These are phyloP conservation scores for Cyphomyrus discorhynchus DNA, from an alignment of 2,113 vertebrate species.

Conservation along the genomic window DNA sequence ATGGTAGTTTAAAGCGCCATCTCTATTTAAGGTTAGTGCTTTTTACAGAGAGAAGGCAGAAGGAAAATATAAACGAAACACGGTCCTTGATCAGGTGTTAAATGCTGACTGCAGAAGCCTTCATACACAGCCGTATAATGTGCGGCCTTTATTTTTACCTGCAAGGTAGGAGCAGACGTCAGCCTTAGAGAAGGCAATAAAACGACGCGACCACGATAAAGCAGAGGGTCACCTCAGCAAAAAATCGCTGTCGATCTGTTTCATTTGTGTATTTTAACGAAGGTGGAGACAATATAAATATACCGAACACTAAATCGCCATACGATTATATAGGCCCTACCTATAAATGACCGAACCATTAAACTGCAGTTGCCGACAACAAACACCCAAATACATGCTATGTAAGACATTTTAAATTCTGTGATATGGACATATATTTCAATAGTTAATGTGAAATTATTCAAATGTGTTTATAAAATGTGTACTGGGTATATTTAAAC, in stretches of 20 bases:
- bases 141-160: neutral
- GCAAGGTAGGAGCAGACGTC: neutral
- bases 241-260: neutral
- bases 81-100: too few relatives aligned
- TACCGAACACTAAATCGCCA: neutral
- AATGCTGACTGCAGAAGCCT: neutral
- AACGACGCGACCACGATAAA: neutral
- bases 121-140: neutral
- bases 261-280: neutral
- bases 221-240: neutral
- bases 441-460: neutral
- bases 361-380: neutral
- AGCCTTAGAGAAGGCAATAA: neutral
- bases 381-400: neutral
- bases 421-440: neutral
- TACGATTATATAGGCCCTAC: neutral
- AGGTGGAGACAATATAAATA: neutral
- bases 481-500: neutral
- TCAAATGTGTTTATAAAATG: neutral
- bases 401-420: neutral
- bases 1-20: neutral
- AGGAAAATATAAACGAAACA: neutral
- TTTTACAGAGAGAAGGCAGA: neutral
- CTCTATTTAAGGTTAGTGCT: neutral
- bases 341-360: neutral